Conservation (phyloP, 2,113 vertebrate genomes). For the Anarhynchus alexandrinus region DNA sequence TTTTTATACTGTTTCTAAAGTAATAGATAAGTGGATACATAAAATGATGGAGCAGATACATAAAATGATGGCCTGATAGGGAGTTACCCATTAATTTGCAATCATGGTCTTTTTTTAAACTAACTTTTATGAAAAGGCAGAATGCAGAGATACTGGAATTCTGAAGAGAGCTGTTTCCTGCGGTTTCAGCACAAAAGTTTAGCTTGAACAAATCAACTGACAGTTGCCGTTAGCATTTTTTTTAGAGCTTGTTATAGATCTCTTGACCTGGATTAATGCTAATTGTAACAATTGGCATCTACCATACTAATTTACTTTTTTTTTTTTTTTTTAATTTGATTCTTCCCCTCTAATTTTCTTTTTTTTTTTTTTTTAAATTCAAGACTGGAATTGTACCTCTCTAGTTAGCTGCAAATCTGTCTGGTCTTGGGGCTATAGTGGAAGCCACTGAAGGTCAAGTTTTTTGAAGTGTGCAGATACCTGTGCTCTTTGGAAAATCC, state of each 20-base stretch:
- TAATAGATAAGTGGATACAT: background rate
- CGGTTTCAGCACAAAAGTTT: background rate
- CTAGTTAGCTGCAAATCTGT: background rate
- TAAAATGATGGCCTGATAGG: background rate
- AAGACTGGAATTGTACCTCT: background rate
- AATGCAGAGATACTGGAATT: background rate
- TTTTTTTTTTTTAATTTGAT: too few relatives aligned
- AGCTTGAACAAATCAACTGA: background rate
- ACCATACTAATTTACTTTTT: background rate
- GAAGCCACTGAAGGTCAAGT: background rate
- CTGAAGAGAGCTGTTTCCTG: background rate
- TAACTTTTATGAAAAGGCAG: background rate
- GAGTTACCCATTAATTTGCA: background rate
- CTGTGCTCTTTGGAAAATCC: background rate
- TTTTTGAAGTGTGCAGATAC: background rate
- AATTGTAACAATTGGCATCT: background rate
- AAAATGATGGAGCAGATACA: background rate
- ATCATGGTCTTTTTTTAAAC: background rate
- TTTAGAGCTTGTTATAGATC: background rate
- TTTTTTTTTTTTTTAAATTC: background rate
- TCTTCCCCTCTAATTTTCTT: background rate
- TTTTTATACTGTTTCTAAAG: background rate
- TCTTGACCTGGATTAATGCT: background rate
- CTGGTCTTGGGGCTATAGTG: background rate
- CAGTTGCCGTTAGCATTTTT: background rate